Evolutionary conservation across 2,113 vertebrate genomes (phyloP).

Genomic region (Microcebus griseorufus): DNA sequence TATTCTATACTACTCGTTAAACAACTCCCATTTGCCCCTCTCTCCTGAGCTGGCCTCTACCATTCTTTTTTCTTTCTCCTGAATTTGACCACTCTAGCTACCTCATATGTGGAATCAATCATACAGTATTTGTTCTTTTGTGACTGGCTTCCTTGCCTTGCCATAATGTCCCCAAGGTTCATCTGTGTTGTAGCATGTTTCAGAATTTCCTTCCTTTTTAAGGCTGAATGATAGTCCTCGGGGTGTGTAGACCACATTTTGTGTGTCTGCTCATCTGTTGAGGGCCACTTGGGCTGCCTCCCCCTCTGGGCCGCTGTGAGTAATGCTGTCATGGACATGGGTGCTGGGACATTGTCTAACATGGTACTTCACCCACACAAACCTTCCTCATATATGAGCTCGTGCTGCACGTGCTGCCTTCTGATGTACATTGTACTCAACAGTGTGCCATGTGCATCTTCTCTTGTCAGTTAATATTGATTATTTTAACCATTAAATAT

Average conservation of each 20-base stretch:
- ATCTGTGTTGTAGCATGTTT: fast-evolving
- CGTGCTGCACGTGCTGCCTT: neutral
- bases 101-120: neutral
- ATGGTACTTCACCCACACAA: neutral
- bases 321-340: fast-evolving
- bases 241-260: neutral
- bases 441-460: fast-evolving
- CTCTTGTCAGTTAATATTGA: neutral
- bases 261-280: neutral
- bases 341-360: neutral
- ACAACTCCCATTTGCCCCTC: neutral
- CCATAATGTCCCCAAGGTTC: neutral
- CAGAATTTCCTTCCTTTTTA: neutral
- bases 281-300: too few species aligned
- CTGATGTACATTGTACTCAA: neutral
- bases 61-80: neutral
- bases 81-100: neutral
- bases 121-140: neutral
- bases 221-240: neutral
- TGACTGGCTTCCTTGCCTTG: neutral
- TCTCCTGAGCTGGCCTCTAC: neutral
- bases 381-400: neutral
- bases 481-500: neutral
- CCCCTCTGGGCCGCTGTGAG: neutral
- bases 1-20: fast-evolving